Evolutionary conservation across 2,113 vertebrate species (phyloP).

Genomic region (Thalassarche chlororhynchos): DNA sequence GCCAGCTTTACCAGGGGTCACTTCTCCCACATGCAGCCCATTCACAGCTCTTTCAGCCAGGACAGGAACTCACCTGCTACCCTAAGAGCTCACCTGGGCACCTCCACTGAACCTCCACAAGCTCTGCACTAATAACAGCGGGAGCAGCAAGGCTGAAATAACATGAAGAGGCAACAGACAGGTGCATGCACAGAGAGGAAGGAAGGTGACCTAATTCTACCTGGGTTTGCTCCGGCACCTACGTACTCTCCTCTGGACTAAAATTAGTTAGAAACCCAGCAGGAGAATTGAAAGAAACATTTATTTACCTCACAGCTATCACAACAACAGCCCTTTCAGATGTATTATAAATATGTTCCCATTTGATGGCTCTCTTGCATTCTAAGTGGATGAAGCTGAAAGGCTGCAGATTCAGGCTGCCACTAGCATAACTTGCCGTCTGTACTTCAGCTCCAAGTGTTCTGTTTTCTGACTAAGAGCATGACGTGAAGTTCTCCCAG

Average conservation of each 20-base stretch:
- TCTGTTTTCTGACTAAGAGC: neutral
- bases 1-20: neutral
- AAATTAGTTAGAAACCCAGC: neutral
- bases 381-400: neutral
- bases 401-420: neutral
- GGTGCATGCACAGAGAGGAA: neutral
- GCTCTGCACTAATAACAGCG: neutral
- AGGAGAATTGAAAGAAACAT: neutral
- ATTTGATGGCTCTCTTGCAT: neutral
- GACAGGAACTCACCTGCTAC: neutral
- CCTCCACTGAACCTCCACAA: neutral
- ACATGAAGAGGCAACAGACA: conserved; percentile 20
- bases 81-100: neutral
- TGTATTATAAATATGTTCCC: neutral
- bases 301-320: neutral
- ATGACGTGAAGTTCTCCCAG: neutral
- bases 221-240: neutral
- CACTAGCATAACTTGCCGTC: neutral
- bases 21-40: neutral
- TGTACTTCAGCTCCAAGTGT: neutral
- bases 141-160: conserved; percentile 27
- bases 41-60: neutral
- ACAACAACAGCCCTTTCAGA: neutral
- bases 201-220: neutral
- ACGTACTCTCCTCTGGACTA: neutral